These are phyloP conservation scores for Clarias gariepinus DNA, from an alignment of 2,113 vertebrate species.

Conservation along the genomic window DNA sequence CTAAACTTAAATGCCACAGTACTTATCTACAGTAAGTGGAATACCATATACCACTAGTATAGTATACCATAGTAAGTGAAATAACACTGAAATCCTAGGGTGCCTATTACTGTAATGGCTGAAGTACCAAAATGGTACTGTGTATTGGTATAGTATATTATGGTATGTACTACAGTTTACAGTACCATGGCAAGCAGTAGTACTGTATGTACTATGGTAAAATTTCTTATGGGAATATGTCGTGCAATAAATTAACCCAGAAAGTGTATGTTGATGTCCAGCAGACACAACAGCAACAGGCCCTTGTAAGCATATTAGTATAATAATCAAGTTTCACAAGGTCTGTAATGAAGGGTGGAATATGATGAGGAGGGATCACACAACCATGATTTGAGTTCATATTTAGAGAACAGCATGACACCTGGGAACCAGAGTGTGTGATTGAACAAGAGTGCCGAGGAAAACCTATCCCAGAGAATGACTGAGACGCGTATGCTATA, in stretches of 20 bases:
- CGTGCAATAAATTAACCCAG: background rate
- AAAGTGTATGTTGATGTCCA: background rate
- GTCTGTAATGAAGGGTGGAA: background rate
- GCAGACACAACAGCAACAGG: background rate
- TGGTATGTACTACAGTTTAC: no score
- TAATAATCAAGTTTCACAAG: background rate
- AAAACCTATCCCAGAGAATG: background rate
- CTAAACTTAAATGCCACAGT: no score
- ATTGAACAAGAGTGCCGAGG: background rate
- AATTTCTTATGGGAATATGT: background rate
- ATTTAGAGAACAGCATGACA: background rate
- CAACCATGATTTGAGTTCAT: background rate
- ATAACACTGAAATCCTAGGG: no score
- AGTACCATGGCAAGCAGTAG: no score
- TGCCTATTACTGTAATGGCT: no score
- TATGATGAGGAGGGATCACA: background rate
- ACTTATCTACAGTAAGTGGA: no score
- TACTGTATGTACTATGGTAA: no score
- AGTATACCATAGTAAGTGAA: no score
- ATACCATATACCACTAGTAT: no score
- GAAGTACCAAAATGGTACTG: no score
- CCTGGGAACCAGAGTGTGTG: background rate
- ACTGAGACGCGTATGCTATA: background rate
- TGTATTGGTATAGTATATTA: no score
- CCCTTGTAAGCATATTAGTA: background rate